These are phyloP conservation scores for Pogonomyrmex californicus DNA, from an alignment of 1,140 invertebrate species.

Conservation along the genomic window DNA sequence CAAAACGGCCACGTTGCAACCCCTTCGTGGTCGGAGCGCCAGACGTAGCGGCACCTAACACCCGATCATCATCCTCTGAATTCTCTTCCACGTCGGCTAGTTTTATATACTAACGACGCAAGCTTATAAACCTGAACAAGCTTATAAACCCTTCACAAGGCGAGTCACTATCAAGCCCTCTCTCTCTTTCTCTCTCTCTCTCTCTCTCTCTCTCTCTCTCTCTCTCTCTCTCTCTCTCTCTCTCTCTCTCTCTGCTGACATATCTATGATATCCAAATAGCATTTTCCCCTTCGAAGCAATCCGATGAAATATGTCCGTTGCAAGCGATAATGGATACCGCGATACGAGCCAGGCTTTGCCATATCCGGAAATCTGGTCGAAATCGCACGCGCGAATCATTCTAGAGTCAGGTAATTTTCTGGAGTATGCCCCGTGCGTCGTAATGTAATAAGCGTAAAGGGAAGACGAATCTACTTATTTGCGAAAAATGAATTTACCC, in stretches of 20 bases:
- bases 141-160: constrained; percentile 70
- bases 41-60: constrained; percentile 58
- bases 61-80: constrained; percentile 64
- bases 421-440: constrained; percentile 21
- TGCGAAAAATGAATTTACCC: constrained; percentile 57
- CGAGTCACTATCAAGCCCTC: constrained; percentile 60
- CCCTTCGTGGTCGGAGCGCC: constrained; percentile 58
- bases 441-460: constrained; percentile 68
- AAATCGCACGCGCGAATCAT: constrained; percentile 21
- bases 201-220: constrained; percentile 63
- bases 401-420: constrained; percentile 44
- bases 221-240: too few species aligned
- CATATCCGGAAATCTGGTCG: constrained; percentile 5
- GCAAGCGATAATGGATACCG: constrained; percentile 77
- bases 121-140: constrained; percentile 75
- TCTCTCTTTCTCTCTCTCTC: constrained; percentile 51
- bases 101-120: constrained; percentile 65
- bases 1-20: constrained; percentile 60
- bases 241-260: background rate
- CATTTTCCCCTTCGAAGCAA: constrained; percentile 77
- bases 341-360: constrained; percentile 64
- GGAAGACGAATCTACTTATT: constrained; percentile 53
- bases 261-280: constrained; percentile 81
- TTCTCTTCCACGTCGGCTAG: constrained; percentile 66
- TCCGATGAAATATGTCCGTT: constrained; percentile 74